phyloP scores from a whole-genome alignment of 2,797 vertebrate genomes.

The Sebastes flavidus region DNA sequence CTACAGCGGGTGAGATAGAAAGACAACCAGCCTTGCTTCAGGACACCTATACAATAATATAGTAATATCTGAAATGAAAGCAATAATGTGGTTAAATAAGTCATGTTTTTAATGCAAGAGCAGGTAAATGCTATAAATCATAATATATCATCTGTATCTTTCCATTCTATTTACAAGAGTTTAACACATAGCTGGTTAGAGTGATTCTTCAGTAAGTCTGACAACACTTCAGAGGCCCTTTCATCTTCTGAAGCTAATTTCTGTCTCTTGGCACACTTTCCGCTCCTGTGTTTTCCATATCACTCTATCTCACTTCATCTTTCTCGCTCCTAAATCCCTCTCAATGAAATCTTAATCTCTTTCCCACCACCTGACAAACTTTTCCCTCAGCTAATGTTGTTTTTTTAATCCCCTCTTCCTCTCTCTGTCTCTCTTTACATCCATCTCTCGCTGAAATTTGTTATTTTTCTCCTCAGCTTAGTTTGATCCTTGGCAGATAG shows the following conservation, averaged over 20 bases:
- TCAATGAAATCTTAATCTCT: conserved; percentile 62
- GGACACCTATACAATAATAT: conserved; percentile 81
- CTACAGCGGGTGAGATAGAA: conserved; percentile 73
- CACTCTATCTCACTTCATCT: conserved; percentile 48
- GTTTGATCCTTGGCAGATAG: conserved; percentile 77
- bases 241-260: conserved; percentile 59
- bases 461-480: conserved; percentile 62
- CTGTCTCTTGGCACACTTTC: conserved; percentile 53
- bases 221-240: conserved; percentile 59
- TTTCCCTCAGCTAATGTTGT: conserved; percentile 56
- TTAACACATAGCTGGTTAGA: conserved; percentile 79
- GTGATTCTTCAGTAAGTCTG: conserved; percentile 69
- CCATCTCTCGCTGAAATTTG: conserved; percentile 43
- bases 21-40: conserved; percentile 75
- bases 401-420: conserved; percentile 43
- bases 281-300: conserved; percentile 48
- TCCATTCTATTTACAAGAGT: conserved; percentile 81
- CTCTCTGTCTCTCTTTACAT: conserved; percentile 59
- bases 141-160: conserved; percentile 81
- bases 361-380: conserved; percentile 49
- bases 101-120: conserved; percentile 80
- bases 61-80: conserved; percentile 83
- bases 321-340: conserved; percentile 57
- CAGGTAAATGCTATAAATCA: conserved; percentile 83
- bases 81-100: conserved; percentile 84